Evolutionary conservation across 2,888 invertebrate species (phyloP).

Genomic region (Hypsopygia costalis): DNA sequence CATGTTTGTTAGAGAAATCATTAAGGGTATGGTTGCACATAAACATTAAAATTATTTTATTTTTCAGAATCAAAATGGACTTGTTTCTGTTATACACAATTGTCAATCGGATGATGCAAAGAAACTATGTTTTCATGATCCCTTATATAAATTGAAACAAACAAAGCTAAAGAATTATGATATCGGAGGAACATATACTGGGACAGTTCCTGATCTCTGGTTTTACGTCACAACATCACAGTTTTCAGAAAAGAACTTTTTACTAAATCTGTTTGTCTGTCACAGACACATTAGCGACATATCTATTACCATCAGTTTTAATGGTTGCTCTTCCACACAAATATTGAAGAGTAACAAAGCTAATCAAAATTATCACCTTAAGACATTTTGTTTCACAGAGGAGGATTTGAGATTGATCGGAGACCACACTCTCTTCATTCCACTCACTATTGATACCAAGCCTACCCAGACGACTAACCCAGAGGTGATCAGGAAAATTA

Average conservation of each 20-base stretch:
- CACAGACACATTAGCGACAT: slow-evolving; percentile 43
- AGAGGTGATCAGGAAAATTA: slow-evolving; percentile 42
- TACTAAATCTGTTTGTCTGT: slow-evolving; percentile 58
- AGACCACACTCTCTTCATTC: slow-evolving; percentile 40
- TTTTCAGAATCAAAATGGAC: slow-evolving; percentile 15
- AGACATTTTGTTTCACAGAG: slow-evolving; percentile 43
- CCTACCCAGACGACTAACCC: slow-evolving; percentile 35
- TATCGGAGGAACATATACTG: slow-evolving; percentile 57
- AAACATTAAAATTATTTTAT: too few species aligned
- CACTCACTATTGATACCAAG: slow-evolving; percentile 39
- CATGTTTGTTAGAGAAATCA: too few species aligned
- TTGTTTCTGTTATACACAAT: slow-evolving; percentile 37
- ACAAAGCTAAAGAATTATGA: slow-evolving; percentile 34
- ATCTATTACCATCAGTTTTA: slow-evolving; percentile 38
- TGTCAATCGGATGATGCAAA: slow-evolving; percentile 43
- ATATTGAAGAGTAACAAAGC: slow-evolving; percentile 34
- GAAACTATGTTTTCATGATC: slow-evolving; percentile 45
- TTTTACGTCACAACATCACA: slow-evolving; percentile 50
- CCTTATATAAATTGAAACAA: slow-evolving; percentile 33
- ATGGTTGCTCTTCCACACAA: slow-evolving; percentile 21
- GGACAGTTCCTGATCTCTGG: slow-evolving; percentile 50
- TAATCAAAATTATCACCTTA: slow-evolving; percentile 46
- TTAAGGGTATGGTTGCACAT: too few species aligned
- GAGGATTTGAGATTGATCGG: slow-evolving; percentile 25
- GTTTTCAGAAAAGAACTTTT: slow-evolving; percentile 40